Base-by-base conservation (phyloP, 2,113 vertebrate species). In the Mesembrinibis cayennensis region DNA sequence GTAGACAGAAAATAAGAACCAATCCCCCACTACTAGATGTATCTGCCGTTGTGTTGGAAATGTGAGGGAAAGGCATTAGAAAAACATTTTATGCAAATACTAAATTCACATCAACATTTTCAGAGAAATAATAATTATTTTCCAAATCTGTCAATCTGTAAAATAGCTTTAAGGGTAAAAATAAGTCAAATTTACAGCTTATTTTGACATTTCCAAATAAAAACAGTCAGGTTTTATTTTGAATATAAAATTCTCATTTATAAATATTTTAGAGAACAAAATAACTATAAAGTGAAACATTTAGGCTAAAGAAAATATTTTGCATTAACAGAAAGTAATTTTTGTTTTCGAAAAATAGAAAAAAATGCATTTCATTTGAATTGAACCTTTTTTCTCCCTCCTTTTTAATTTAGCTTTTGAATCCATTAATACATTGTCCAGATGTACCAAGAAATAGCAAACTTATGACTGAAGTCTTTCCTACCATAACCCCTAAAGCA, bases 391-490 rank as follows among this genome's bases (percentile, higher is more conserved):
- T 8, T 0, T 2, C 1, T 5, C 15, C 21, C 11, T 32, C 11
- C 22, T 58, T 95, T 90, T 80, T 65, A 65, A 58, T 77, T 65
- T 61, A 80, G 12, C 11, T 49, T 95, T 83, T 73, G 49, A 90
- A 88, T 92, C 73, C 74, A 90, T 14, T 78, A 84, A 89, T 82
- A 52, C 19, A 3, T 73, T 93, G 59, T 44, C 27, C 86, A 96
- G 67, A 90, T 77, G 40, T 49, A 73, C 36, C 50, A 92, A 85
- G 71, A 91, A 82, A 82, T 44, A 69, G 67, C 56, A 69, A 55
- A 82, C 29, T 72, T 82, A 29, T 13, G 34, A 80, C 49, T 58
- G 25, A 65, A 92, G 27, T 61, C 19, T 80, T 92, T 93, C 71
- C 82, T 89, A 72, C 71, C 0, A 0, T 67, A 86, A 82, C 20